These are phyloP conservation scores for Mantis religiosa DNA, from an alignment of 2,888 invertebrate genomes.

Conservation along the genomic window DNA sequence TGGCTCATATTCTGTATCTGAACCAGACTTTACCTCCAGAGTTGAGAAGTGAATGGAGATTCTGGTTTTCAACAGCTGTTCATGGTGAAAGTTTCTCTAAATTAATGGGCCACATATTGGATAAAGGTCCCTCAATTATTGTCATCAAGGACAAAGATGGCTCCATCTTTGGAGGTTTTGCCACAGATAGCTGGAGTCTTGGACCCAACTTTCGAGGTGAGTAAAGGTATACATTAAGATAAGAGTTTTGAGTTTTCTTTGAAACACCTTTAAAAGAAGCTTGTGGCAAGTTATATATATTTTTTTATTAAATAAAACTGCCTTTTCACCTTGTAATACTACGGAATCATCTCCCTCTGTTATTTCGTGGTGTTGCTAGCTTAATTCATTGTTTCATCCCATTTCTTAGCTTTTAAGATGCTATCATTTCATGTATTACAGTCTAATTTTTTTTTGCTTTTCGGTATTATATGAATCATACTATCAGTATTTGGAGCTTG, in stretches of 20 bases:
- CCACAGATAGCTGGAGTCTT: constrained; percentile 70
- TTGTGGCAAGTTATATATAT: no score
- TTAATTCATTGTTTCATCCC: no score
- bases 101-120: constrained; percentile 68
- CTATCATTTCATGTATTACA: no score
- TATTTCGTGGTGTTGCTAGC: no score
- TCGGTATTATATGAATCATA: no score
- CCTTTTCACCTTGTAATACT: no score
- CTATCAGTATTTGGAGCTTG: no score
- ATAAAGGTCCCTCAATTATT: constrained; percentile 78
- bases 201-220: constrained; percentile 72
- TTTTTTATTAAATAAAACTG: no score
- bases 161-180: constrained; percentile 87
- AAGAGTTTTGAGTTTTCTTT: neutral
- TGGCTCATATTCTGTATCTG: constrained; percentile 74
- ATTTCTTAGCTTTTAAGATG: no score
- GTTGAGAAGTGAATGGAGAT: constrained; percentile 76
- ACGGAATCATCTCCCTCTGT: no score
- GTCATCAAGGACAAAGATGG: constrained; percentile 78
- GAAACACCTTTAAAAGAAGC: no score
- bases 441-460: no score
- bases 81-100: constrained; percentile 90
- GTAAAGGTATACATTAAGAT: neutral
- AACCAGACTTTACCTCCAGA: constrained; percentile 74
- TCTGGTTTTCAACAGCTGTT: constrained; percentile 79